Evolutionary conservation across 2,888 invertebrate genomes (phyloP), one percentile per base, ranked within the genome.

Genomic region (Melieria picta): DNA sequence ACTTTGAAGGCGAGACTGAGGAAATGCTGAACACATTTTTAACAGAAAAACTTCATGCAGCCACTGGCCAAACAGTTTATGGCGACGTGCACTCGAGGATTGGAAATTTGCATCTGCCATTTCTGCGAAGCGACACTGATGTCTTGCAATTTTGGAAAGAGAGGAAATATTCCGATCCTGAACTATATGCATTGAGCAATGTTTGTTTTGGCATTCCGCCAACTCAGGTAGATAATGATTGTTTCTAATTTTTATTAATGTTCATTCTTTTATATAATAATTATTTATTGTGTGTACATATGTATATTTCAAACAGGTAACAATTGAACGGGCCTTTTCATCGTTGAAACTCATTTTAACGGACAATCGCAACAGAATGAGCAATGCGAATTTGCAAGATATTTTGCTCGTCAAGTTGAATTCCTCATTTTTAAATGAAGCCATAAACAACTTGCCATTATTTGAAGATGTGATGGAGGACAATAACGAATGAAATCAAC

Each of bases 121-220:
- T 66, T 66, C 7, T 57, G 55, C 66, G 66, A 11, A 16, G 46
- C 47, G 46, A 47, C 13, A 30, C 45, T 16, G 47, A 69, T 64
- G 69, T 69, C 7, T n/a, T 69, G 13, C 6, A 69, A 4, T 69
- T 64, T 64, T 69, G 69, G 69, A 48, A n/a, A 7, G 69, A 64
- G 13, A 64, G 43, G n/a, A 13, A 58, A 9, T n/a, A 64, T n/a
- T 10, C 10, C 48, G 69, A 64, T 57, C 48, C 64, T 4, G 64
- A 69, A 13, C n/a, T 69, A 5, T 57, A 58, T 58, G 48, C 56
- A 11, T 46, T 69, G 30, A 64, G 63, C 48, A 63, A 64, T 57
- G 47, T 69, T 43, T 69, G 69, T 45, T 69, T 64, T 57, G 69
- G 16, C 7, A 57, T 64, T 7, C 57, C 69, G 4, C n/a, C 63